Base-by-base conservation (phyloP, 1,140 invertebrate species). In the Sitobion miscanthi region DNA sequence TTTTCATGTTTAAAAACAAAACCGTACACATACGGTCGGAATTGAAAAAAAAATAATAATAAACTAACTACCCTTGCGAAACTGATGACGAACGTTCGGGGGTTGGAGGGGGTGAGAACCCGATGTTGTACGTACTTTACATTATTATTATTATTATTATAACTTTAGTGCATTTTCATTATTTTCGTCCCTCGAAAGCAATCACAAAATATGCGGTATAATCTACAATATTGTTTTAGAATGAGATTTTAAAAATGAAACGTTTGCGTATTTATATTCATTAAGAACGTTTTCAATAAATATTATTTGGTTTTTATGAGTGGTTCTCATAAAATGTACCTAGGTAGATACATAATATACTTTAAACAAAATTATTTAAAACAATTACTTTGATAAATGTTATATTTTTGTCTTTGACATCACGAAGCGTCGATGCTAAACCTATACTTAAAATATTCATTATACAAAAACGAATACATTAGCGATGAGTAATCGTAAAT, bases 1-100 rank as follows among this genome's bases (percentile, higher is more conserved):
- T 77, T 91, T 91, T 91, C 47, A 69, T 91, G 38, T 91, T 91
- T 45, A 30, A 47, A 91, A 45, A 77, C 23, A 30, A 91, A 20
- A 89, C 7, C 6, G 52, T 42, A 21, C n/a, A 14, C 49, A 69
- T 90, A 77, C 23, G 88, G 7, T 54, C 23, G 25, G 8, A 90
- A 90, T 90, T 90, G 21, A 25, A 57, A 54, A 57, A 57, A 52
- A 38, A 89, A 62, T 57, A 54, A 69, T 42, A 69, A 90, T 62
- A 90, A 90, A 62, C 57, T 57, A n/a, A 77, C 62, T 77, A 77
- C 30, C 62, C 30, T n/a, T 14, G n/a, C n/a, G 62, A 77, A 77
- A 77, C 62, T n/a, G 30, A n/a, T 77, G 62, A 77, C n/a, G 62
- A 77, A 77, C 14, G 62, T 77, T 69, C n/a, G 30, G 62, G 11